Evolutionary conservation across 2,113 vertebrate species (phyloP), one percentile per base, ranked within the genome.

Genomic region (Gasterosteus aculeatus): DNA sequence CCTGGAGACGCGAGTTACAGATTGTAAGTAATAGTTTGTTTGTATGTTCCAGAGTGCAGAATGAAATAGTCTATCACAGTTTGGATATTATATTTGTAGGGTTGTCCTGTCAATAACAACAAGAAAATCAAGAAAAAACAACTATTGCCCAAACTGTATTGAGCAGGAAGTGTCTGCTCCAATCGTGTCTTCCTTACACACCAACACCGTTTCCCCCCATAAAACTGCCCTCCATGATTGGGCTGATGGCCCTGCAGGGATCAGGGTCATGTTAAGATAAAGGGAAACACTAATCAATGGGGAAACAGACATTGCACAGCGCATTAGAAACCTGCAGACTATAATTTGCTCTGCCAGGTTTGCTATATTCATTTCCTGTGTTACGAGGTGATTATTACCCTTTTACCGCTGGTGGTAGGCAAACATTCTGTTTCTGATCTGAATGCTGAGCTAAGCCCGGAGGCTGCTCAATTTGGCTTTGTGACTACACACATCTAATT

Each of bases 291-390:
- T 66, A 77, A 63, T 42, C n/a, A 2, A 51, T n/a, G 26, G 8
- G 35, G 14, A 72, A 65, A 67, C 22, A 72, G 49, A 49, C 39
- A 44, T 44, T 63, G 59, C 46, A 38, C 58, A 60, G 31, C 22
- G 26, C 26, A 29, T 54, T 54, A 54, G 53, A 57, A 57, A 33
- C 54, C 33, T 2, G 33, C 2, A 5, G 33, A 33, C 33, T 26
- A 31, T 31, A n/a, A n/a, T n/a, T n/a, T n/a, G n/a, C n/a, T n/a
- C n/a, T n/a, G n/a, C n/a, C n/a, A n/a, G n/a, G 26, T 26, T 56
- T 56, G 54, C 12, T 16, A 14, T 31, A 31, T 57, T 16, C 6
- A 29, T 57, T 31, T 57, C 29, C 54, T 57, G 54, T 16, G 29
- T 57, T 31, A 57, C 33, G 33, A 16, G 2, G 22, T 14, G 14